Base-by-base conservation (phyloP, 2,113 vertebrate species). In the Istiophorus platypterus region DNA sequence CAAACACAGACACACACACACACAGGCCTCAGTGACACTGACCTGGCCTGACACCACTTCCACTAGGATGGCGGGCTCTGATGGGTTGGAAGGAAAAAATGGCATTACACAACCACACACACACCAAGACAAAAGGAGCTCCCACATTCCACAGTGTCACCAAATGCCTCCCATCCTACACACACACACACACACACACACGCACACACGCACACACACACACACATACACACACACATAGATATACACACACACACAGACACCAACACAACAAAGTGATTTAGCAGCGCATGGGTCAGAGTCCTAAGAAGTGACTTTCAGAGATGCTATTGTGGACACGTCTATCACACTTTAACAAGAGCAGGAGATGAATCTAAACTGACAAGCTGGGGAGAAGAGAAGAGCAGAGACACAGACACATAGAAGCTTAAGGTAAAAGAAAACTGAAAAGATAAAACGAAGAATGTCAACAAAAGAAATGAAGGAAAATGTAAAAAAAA, bases 101-200 rank as follows among this genome's bases (percentile, higher is more conserved):
- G 6, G 7, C n/a, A 22, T 66, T 51, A 61, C 65, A 31, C 79
- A 45, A 62, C 54, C 34, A 75, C 1, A 64, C 37, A 78, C n/a
- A 18, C 29, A 24, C 49, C 37, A 29, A 80, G 57, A 85, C 85
- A 88, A 91, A 86, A 85, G 77, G 31, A 89, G 73, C 65, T 72
- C 76, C 75, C 56, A 66, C 85, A 85, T 80, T 92, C 82, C 85
- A 41, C 26, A 5, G 51, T 42, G 58, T 12, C 76, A 45, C n/a
- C 58, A 62, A 81, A 82, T 8, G 20, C 54, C 69, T 12, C 13
- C 7, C n/a, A 41, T 24, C 49, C 10, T n/a, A 62, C 26, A 18
- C 59, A 62, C 57, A n/a, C 67, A 47, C 72, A 49, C 34, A 52
- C 45, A 26, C 66, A 8, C 31, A 27, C 54, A 62, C 58, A 64